phyloP scores from a whole-genome alignment of 1,140 invertebrate genomes.

The Drosophila bocqueti region DNA sequence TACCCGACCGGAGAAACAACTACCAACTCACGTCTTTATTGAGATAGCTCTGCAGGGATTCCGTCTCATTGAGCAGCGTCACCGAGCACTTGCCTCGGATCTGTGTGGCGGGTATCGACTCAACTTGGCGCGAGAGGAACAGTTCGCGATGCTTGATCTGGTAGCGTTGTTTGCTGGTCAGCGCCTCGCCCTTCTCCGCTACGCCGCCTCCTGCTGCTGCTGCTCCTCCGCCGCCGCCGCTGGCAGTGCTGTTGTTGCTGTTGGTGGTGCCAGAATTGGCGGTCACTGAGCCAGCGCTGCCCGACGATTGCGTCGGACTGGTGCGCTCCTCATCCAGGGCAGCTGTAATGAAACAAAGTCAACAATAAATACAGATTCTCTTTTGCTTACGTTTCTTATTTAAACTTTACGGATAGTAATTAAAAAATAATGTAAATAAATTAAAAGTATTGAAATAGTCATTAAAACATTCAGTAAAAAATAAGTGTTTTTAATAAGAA shows the following conservation, averaged over 20 bases:
- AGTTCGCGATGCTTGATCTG: constrained; percentile 99
- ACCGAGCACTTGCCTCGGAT: constrained; percentile 99
- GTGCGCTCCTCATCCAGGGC: constrained; percentile 86
- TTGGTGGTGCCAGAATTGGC: constrained; percentile 56
- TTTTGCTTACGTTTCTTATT: background rate
- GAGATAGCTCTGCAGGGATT: constrained; percentile 97
- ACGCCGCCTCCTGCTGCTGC: constrained; percentile 50
- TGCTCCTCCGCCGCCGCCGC: constrained; percentile 59
- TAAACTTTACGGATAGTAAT: background rate
- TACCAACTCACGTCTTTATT: constrained; percentile 94
- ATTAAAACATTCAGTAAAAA: background rate
- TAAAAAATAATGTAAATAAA: too few relatives aligned
- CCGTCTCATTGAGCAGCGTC: constrained; percentile 98
- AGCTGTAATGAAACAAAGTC: constrained; percentile 56
- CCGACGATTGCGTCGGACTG: constrained; percentile 81
- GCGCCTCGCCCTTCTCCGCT: constrained; percentile 80
- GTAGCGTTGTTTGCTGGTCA: constrained; percentile 93
- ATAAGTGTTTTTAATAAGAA: background rate
- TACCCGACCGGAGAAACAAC: background rate
- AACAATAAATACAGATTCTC: background rate
- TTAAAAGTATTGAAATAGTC: background rate
- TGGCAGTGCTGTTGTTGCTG: constrained; percentile 51
- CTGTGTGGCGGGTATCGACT: constrained; percentile 98
- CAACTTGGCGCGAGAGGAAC: constrained; percentile 98
- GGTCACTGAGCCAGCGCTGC: constrained; percentile 75